Base-by-base conservation (phyloP, 2,888 invertebrate genomes). In the Nemotelus nigrinus region DNA sequence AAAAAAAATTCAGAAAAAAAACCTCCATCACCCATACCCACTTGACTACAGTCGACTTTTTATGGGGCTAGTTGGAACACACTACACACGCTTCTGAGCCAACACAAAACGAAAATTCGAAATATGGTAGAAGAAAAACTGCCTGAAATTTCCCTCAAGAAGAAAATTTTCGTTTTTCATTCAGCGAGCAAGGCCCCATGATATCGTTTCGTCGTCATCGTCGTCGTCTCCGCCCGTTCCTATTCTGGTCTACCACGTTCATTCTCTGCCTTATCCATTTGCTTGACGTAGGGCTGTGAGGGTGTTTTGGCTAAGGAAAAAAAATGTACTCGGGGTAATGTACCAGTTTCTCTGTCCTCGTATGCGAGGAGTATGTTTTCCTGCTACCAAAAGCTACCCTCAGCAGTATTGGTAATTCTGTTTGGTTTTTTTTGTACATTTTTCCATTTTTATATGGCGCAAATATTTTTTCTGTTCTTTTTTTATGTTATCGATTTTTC, bases 91-190 rank as follows among this genome's bases (percentile, higher is more conserved):
- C 25, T 25, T 25, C 43, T 47, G 45, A 10, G 48, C 63, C 50
- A 55, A 72, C 41, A 53, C 39, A 75, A 75, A 75, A 75, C 48
- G 68, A 78, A 78, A 78, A 75, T 75, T 68, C 75, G 75, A 75
- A 78, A 78, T 65, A 25, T 25, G 25, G 25, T 25, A 68, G 47
- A 68, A 78, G 78, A 67, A 75, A 75, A 78, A 78, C 60, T 75
- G 75, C 63, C 68, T 68, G 72, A 50, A 68, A 68, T 78, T 78
- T 78, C 68, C 57, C 58, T 78, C 68, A 75, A 75, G 75, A 78
- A 75, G 68, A 78, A 78, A 78, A 78, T 78, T 78, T 78, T 63
- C 71, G 45, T 48, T 71, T 70, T 77, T 77, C 43, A 41, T 63
- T 53, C 10, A 10, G 25, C 25, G 25, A 25, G 25, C 25, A 25